Base-by-base conservation (phyloP, 2,888 invertebrate genomes). In the Hirtodrosophila cameraria region DNA sequence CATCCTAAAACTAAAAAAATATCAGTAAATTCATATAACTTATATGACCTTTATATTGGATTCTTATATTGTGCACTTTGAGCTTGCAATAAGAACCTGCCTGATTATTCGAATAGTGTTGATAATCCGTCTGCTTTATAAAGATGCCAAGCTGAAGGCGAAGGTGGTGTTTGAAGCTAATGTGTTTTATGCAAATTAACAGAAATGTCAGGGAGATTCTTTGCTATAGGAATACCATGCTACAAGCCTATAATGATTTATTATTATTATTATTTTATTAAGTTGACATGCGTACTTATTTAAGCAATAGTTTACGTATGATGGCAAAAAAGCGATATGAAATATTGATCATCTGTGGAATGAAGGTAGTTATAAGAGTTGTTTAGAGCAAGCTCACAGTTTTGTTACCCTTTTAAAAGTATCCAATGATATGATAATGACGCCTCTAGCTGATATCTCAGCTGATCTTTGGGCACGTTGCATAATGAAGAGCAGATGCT, bases 301-400 rank as follows among this genome's bases (percentile, higher is more conserved):
- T 60, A 2, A 28, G 53, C 11, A 69, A 8, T 4, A 65, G 0
- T 48, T 38, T 43, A n/a, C 50, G 49, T 5, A 65, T 25, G 8
- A 75, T 35, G 0, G 76, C 54, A 42, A 58, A 46, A 28, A 70
- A 58, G 1, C 58, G 41, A 45, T 71, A 80, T 2, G 78, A 71
- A 0, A 74, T 71, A 12, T n/a, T 35, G 28, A 77, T 71, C 35
- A 67, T 25, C 76, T 77, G 4, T n/a, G n/a, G 0, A 38, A 38
- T n/a, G 1, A 1, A 20, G 0, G 7, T 27, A 13, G 0, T 3
- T 4, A 11, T 7, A 8, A 30, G 1, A 4, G 6, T 9, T 5
- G 25, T 23, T 4, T 1, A 11, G 11, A 9, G 1, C 3, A 20
- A 8, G n/a, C n/a, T n/a, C 6, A 6, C 0, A 0, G 6, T 9